Base-by-base conservation (phyloP, 2,113 vertebrate genomes). In the Alexandromys fortis region DNA sequence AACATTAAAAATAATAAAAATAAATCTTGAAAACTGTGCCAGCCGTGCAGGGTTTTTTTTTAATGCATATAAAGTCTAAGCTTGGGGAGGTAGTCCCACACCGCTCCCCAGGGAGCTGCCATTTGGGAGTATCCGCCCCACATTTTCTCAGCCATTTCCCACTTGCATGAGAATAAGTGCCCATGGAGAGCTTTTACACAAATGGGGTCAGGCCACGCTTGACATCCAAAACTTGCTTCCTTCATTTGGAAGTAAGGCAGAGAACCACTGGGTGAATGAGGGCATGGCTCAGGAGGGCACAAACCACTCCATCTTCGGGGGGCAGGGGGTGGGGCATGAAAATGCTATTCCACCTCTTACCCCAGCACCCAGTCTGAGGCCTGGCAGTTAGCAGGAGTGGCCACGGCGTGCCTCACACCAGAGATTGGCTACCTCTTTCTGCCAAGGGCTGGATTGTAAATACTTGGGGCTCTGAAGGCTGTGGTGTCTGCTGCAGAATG, bases 81-180 rank as follows among this genome's bases (percentile, higher is more conserved):
- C 24, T 4, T 3, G 21, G 2, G 3, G 3, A 30, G 8, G 47
- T 5, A 11, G 13, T 3, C 6, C 21, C 22, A 7, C 28, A 16
- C 52, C 3, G 21, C 30, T 35, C 76, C n/a, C 49, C 12, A 22
- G 55, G 68, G 68, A 81, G 30, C 52, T 7, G 1, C 76, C 65
- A 33, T 42, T 42, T 13, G 4, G 3, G 7, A 42, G 67, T 47
- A n/a, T 65, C 83, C 22, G 0, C 30, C 67, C 45, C 65, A 58
- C 55, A 9, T 73, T 65, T n/a, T 47, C 92, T 47, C 28, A 49
- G 13, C 52, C 42, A 12, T 24, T n/a, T 12, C 6, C 1, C 11
- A 33, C 49, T 77, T 65, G 17, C 5, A 1, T 2, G 68, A 42
- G 72, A 42, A 19, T 26, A n/a, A 35, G 4, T 1, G 49, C 0